phyloP scores from a whole-genome alignment of 2,888 invertebrate genomes.

The Leptogaster cylindrica region DNA sequence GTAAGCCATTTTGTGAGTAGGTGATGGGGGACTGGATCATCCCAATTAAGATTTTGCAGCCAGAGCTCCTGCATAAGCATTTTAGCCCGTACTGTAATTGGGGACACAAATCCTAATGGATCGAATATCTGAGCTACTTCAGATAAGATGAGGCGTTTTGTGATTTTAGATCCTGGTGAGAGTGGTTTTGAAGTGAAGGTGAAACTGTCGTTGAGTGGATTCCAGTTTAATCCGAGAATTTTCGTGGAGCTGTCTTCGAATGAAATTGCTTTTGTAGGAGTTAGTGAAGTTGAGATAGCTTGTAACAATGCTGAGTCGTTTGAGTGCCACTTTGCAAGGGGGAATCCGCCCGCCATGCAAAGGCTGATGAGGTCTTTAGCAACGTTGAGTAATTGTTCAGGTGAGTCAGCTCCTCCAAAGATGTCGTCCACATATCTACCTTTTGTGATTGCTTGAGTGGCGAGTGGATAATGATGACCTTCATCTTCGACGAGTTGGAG shows the following conservation, averaged over 20 bases:
- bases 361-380: background rate
- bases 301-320: background rate
- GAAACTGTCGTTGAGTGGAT: background rate
- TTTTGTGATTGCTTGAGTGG: background rate
- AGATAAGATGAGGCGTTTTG: conserved; percentile 27
- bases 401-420: too few species aligned
- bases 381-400: too few species aligned
- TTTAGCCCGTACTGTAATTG: conserved; percentile 17
- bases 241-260: background rate
- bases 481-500: background rate
- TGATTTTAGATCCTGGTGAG: too few species aligned
- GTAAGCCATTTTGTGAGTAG: background rate
- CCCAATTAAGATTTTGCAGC: background rate
- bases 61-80: conserved; percentile 16
- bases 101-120: conserved; percentile 32
- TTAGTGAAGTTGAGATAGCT: background rate
- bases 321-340: conserved; percentile 19
- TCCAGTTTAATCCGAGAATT: background rate
- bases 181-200: background rate
- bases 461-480: background rate
- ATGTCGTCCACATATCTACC: background rate
- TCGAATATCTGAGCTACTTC: conserved; percentile 32
- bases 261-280: background rate
- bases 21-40: background rate
- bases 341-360: background rate